phyloP scores from a whole-genome alignment of 1,140 invertebrate species.

The Dufourea novaeangliae region DNA sequence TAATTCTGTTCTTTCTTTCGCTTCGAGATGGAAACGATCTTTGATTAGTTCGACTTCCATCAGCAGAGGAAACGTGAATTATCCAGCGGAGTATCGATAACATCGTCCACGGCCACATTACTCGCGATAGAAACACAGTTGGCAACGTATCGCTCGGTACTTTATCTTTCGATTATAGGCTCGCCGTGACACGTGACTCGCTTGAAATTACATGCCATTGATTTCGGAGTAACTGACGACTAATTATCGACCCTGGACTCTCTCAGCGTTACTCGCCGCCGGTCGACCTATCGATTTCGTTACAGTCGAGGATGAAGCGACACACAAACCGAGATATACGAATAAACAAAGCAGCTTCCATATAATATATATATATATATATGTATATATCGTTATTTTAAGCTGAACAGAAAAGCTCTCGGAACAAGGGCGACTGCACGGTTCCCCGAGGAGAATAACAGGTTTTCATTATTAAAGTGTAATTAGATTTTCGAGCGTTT shows the following conservation, averaged over 20 bases:
- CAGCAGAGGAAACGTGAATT: not conserved
- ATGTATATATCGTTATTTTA: too few relatives aligned
- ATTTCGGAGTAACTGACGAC: constrained; percentile 10
- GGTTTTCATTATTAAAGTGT: constrained; percentile 9
- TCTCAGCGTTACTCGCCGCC: constrained; percentile 1
- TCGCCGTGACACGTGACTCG: constrained; percentile 14
- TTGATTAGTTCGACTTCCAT: not conserved
- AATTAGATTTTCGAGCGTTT: constrained; percentile 30
- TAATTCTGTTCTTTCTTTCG: not conserved
- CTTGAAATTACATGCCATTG: constrained; percentile 45
- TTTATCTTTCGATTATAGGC: constrained; percentile 27
- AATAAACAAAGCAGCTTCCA: not conserved
- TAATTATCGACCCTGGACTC: constrained; percentile 23
- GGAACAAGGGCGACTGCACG: not conserved
- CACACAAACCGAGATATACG: not conserved
- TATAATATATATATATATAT: too few relatives aligned
- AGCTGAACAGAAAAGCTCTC: constrained; percentile 1
- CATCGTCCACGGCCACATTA: not conserved
- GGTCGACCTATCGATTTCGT: constrained; percentile 1
- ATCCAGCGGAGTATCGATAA: not conserved
- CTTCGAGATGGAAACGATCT: too few relatives aligned
- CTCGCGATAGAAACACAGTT: not conserved
- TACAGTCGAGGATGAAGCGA: not conserved
- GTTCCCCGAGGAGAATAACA: not conserved
- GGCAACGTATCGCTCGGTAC: not conserved